Base-by-base conservation (phyloP, 2,113 vertebrate genomes). In the Rostratula benghalensis region DNA sequence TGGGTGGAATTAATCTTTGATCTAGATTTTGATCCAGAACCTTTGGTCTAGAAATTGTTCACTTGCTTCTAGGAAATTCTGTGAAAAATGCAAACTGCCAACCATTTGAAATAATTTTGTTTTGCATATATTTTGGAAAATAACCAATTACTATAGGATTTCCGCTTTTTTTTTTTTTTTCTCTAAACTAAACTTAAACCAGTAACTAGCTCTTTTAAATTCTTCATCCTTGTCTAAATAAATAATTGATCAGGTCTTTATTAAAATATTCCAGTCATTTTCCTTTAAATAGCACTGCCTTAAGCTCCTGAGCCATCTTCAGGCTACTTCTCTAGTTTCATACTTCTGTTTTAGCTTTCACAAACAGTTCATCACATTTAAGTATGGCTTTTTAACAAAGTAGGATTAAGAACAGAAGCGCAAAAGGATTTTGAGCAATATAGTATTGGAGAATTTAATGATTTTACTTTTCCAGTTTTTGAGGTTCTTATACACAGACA, bases 291-390 rank as follows among this genome's bases (percentile, higher is more conserved):
- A 57, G 2, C 22, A 35, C 9, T 22, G 6, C 15, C 9, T 83
- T 39, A 24, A 7, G 25, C 22, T 60, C 11, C 45, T 61, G 9
- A 35, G 20, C n/a, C 14, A 46, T n/a, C 35, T 46, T 51, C 25
- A 75, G 25, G 12, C 28, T 12, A 17, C 1, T 41, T 45, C 11
- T 57, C 6, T 67, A 43, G 4, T 53, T 80, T 71, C 14, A 15
- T 10, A 14, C 2, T 1, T 33, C 15, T 45, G 8, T 12, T 81
- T 10, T 22, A 23, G 4, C 20, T 45, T 64, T 1, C 7, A 7
- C 6, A 67, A 53, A 27, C 5, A 37, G 4, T 39, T 69, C 10
- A 37, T 53, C 23, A 45, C 9, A 35, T 53, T 16, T 68, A 7
- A n/a, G 14, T 31, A 10, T 4, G 4, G 3, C 7, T 60, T 84